phyloP scores from a whole-genome alignment of 2,113 vertebrate genomes.

The Tachycineta bicolor region DNA sequence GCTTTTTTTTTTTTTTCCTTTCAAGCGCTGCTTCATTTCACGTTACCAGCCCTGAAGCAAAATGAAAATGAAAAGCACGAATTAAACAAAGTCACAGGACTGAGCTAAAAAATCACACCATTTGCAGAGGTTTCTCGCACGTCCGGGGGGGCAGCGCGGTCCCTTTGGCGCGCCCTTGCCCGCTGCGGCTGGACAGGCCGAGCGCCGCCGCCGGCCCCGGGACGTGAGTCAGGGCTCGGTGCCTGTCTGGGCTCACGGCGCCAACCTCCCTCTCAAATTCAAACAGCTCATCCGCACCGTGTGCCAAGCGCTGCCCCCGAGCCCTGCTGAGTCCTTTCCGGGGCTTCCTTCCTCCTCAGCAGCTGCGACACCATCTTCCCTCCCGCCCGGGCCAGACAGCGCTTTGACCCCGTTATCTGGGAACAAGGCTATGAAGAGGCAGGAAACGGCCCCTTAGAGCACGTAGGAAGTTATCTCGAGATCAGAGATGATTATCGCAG shows the following conservation, averaged over 20 bases:
- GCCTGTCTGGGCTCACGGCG: not conserved
- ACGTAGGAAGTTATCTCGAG: not conserved
- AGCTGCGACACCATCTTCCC: not conserved
- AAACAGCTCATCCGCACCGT: not conserved
- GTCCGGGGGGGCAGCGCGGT: accelerated
- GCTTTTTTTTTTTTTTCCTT: not conserved
- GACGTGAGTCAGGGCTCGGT: accelerated
- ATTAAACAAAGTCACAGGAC: not conserved
- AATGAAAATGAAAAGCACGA: not conserved
- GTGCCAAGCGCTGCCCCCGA: not conserved
- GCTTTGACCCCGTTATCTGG: not conserved
- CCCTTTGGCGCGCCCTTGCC: accelerated
- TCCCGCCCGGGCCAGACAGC: not conserved
- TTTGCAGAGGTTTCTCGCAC: not conserved
- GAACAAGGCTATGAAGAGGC: not conserved
- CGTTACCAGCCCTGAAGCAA: not conserved
- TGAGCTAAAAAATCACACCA: not conserved
- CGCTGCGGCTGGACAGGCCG: accelerated
- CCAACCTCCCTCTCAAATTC: not conserved
- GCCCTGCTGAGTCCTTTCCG: constrained; percentile 8
- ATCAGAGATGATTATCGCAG: not conserved
- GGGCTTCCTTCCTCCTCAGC: constrained; percentile 28
- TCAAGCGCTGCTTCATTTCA: not conserved
- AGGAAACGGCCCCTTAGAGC: not conserved
- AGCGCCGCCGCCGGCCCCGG: accelerated